Percentiles rank a stretch among this genome's conserved stretches.
Evolutionary conservation across 2,113 vertebrate species (phyloP).

Genomic region (Cyphomyrus discorhynchus): DNA sequence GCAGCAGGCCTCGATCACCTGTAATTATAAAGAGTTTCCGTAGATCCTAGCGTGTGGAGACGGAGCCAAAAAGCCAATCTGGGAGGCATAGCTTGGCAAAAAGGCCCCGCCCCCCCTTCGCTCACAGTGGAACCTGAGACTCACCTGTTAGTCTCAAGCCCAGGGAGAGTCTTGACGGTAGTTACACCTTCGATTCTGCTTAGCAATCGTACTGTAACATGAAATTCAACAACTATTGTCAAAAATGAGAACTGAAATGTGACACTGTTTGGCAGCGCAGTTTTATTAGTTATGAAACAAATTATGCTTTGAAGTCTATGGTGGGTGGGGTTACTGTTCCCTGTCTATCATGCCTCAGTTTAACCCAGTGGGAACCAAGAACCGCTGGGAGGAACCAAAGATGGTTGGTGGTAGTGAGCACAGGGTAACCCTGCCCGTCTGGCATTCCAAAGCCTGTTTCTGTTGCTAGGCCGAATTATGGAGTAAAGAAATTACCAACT

Average conservation of each 20-base stretch:
- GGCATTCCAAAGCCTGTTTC: neutral
- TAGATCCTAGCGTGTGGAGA: constrained; percentile 59
- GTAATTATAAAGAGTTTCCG: constrained; percentile 39
- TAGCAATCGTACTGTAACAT: neutral
- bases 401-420: neutral
- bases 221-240: neutral
- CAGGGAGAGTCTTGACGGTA: neutral
- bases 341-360: neutral
- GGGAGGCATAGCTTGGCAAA: constrained; percentile 65
- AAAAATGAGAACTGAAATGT: neutral
- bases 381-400: neutral
- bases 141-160: neutral
- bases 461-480: neutral
- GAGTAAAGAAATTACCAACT: neutral
- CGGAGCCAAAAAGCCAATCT: constrained; percentile 55
- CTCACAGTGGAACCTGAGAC: constrained; percentile 17
- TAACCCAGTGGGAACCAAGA: neutral
- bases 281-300: neutral
- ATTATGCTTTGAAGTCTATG: neutral
- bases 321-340: neutral
- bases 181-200: neutral
- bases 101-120: constrained; percentile 55
- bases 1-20: neutral
- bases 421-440: neutral
- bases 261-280: neutral